These are phyloP conservation scores for Trichonephila inaurata DNA, from an alignment of 1,140 invertebrate genomes.

Conservation along the genomic window DNA sequence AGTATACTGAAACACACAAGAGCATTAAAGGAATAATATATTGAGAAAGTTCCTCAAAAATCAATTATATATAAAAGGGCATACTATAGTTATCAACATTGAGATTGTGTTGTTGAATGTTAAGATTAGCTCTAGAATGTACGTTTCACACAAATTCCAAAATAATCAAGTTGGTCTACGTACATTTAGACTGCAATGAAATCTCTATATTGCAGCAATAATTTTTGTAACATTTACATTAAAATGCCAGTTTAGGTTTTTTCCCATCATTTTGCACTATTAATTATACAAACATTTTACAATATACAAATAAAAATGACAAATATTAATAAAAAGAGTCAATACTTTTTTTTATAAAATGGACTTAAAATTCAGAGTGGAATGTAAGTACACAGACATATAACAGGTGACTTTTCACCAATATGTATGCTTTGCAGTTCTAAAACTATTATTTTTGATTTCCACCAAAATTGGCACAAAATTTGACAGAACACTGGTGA, in stretches of 20 bases:
- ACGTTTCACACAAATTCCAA: neutral
- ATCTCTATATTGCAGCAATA: neutral
- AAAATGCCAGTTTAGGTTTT: neutral
- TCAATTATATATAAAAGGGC: neutral
- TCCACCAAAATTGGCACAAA: neutral
- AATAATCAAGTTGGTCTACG: neutral
- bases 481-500: neutral
- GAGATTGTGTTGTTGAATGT: neutral
- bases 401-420: neutral
- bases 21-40: slow-evolving; percentile 2
- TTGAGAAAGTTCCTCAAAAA: slow-evolving; percentile 18
- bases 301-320: neutral
- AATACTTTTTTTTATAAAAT: neutral
- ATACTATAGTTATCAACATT: neutral
- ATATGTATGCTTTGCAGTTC: neutral
- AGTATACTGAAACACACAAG: slow-evolving; percentile 3
- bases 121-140: neutral
- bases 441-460: neutral
- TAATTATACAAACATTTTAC: neutral
- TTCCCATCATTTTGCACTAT: neutral
- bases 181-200: neutral
- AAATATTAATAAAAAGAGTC: neutral
- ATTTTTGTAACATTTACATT: neutral
- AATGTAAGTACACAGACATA: slow-evolving; percentile 7
- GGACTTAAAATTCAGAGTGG: neutral